Evolutionary conservation across 1,140 invertebrate genomes (phyloP), one percentile per base, ranked within the genome.

Genomic region (Nasonia longicornis): DNA sequence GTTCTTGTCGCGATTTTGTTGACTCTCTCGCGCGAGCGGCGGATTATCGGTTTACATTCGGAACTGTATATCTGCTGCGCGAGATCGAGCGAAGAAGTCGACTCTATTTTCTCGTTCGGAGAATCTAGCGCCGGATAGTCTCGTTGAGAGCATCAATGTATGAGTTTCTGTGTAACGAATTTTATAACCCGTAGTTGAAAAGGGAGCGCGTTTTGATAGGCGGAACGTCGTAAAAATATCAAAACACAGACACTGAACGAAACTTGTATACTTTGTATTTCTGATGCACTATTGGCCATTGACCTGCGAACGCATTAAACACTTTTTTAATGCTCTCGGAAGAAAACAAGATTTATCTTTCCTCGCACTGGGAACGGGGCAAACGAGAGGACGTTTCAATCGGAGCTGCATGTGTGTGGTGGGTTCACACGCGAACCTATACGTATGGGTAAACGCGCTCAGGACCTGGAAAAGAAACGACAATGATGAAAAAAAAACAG

Each of bases 341-440:
- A 29, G 66, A 70, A 64, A 81, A 76, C 67, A 77, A 76, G 74
- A 81, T 81, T 76, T 81, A 81, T 81, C 72, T 80, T 70, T 77
- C 75, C 20, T 67, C 4, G 31, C 29, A 64, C 45, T 63, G 77
- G 31, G 69, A 38, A 72, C 35, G 70, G n/a, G 52, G 45, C 52
- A 58, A 72, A 42, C n/a, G 26, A 35, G 26, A 35, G 1, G 52
- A 58, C 52, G 52, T 58, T 58, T 58, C 52, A 58, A 58, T 58
- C 16, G 2, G 20, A 58, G 16, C 20, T n/a, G 20, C 7, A 58
- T 58, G 52, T n/a, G 52, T 58, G 52, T 58, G 52, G 52, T 58
- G 20, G 11, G 45, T 81, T 81, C 79, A 81, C 79, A 81, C 66
- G 79, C n/a, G 71, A 70, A 26, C 29, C 29, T 35, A 26, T 26